A percentile compares a stretch with the other conserved stretches of the same genome.
These are phyloP conservation scores for Myotis daubentonii DNA, from an alignment of 2,797 vertebrate species.

Conservation along the genomic window DNA sequence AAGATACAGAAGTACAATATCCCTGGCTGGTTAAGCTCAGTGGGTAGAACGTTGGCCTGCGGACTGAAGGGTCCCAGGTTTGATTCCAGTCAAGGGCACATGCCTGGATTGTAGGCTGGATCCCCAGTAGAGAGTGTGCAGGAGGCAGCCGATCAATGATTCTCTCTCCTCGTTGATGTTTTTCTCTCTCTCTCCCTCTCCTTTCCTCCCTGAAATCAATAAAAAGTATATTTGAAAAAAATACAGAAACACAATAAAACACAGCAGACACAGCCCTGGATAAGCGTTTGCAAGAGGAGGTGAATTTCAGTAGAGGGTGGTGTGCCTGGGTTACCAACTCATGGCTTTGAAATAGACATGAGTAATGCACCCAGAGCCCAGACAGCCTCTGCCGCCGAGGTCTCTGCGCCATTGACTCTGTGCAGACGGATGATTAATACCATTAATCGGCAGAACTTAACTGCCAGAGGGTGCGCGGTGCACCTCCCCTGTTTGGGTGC, in stretches of 20 bases:
- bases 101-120: no score
- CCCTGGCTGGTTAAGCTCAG: no score
- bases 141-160: no score
- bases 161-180: no score
- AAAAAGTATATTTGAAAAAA: background rate
- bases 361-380: background rate
- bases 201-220: no score
- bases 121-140: no score
- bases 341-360: background rate
- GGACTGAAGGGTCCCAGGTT: no score
- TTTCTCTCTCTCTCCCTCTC: no score
- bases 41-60: no score
- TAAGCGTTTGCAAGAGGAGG: background rate
- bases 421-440: background rate
- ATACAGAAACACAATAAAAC: background rate
- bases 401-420: background rate
- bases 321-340: background rate
- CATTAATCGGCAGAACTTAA: conserved; percentile 48
- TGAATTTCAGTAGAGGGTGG: background rate
- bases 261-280: accelerated
- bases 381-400: background rate
- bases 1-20: background rate
- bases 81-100: no score
- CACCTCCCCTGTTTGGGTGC: background rate
- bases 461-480: background rate